These are phyloP conservation scores for Agapornis roseicollis DNA, from an alignment of 2,113 vertebrate genomes.

Conservation along the genomic window DNA sequence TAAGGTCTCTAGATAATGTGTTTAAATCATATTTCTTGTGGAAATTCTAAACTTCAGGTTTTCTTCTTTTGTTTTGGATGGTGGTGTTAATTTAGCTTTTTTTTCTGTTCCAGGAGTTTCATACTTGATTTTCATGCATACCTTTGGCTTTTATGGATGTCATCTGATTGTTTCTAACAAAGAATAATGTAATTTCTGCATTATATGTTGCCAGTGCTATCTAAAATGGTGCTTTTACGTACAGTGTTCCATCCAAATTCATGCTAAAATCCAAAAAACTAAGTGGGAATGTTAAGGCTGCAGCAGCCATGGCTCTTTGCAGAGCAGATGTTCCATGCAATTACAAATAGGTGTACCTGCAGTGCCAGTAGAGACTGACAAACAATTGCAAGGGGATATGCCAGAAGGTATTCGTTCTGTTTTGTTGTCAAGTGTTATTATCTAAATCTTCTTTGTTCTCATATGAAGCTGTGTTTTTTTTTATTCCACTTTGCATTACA, in stretches of 20 bases:
- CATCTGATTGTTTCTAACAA: neutral
- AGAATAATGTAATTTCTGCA: neutral
- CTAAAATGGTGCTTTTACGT: neutral
- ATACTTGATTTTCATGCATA: neutral
- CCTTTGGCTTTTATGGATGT: neutral
- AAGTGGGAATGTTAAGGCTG: neutral
- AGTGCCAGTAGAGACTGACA: neutral
- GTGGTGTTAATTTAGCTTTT: neutral
- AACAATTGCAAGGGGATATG: neutral
- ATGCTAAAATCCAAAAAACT: neutral
- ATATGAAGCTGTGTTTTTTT: neutral
- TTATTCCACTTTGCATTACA: neutral
- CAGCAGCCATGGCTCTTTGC: neutral
- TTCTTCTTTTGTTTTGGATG: neutral
- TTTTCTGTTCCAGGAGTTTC: neutral
- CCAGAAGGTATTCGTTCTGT: neutral
- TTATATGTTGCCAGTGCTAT: neutral
- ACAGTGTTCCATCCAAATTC: neutral
- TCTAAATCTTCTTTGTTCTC: neutral
- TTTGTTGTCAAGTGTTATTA: neutral
- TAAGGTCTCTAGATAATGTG: neutral
- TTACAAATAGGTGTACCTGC: neutral
- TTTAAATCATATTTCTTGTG: neutral
- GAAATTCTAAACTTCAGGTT: neutral
- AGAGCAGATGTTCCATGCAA: conserved; percentile 12